Percentiles rank a stretch among this genome's conserved stretches.
These are phyloP conservation scores for Lepus timidus DNA, from an alignment of 2,113 vertebrate species.

Conservation along the genomic window DNA sequence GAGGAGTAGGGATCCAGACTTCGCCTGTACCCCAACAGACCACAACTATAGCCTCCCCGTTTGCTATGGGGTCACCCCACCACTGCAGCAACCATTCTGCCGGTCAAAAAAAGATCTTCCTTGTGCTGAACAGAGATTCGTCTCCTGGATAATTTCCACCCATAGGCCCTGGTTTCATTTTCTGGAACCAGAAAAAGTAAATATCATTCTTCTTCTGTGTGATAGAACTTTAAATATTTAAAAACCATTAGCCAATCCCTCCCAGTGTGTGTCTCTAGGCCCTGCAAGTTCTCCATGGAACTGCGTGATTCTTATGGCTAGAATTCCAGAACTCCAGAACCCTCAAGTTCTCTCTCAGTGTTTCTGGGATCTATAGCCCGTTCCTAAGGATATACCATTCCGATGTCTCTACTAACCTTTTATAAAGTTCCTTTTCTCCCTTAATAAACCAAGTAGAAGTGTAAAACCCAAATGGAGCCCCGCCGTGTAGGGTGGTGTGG, in stretches of 20 bases:
- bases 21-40: neutral
- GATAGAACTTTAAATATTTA: neutral
- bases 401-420: neutral
- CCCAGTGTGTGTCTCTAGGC: neutral
- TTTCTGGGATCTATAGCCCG: neutral
- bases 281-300: neutral
- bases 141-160: neutral
- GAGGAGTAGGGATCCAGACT: neutral
- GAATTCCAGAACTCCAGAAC: neutral
- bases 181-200: constrained; percentile 15
- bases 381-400: neutral
- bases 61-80: neutral
- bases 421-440: neutral
- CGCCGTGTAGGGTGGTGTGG: neutral
- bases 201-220: neutral
- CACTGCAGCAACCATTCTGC: accelerated
- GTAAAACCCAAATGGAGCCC: neutral
- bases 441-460: neutral
- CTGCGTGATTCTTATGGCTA: neutral
- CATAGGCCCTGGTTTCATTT: neutral
- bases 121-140: neutral
- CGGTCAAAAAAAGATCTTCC: neutral
- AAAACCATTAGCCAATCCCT: neutral
- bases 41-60: neutral
- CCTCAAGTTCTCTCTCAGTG: neutral